These are phyloP conservation scores for Ictalurus punctatus DNA, from an alignment of 2,113 vertebrate genomes.

Conservation along the genomic window DNA sequence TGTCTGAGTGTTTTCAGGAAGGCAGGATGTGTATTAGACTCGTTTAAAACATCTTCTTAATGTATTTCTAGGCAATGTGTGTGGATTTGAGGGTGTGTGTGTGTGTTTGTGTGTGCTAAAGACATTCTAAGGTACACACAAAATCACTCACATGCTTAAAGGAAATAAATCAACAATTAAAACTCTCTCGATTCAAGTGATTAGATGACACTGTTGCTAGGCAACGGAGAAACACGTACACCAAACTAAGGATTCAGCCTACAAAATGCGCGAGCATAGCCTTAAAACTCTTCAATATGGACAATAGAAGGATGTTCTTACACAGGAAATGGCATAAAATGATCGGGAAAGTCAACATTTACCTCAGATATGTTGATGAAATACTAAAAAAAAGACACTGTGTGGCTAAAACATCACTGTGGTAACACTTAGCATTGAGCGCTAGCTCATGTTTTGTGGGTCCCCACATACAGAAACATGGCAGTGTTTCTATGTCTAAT, in stretches of 20 bases:
- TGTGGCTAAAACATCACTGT: neutral
- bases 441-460: neutral
- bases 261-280: too few relatives aligned
- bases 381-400: neutral
- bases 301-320: too few relatives aligned
- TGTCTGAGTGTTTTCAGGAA: slow-evolving; percentile 27
- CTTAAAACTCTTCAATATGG: too few relatives aligned
- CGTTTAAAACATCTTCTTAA: neutral
- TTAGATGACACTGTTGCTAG: neutral
- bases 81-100: neutral
- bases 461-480: neutral
- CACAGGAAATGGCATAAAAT: neutral
- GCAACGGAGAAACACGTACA: neutral
- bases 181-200: neutral
- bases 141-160: neutral
- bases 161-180: neutral
- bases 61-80: neutral
- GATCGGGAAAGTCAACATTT: neutral
- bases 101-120: neutral
- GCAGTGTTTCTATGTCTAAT: neutral
- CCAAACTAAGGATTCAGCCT: neutral
- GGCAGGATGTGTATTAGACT: slow-evolving; percentile 28
- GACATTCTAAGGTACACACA: neutral
- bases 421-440: neutral
- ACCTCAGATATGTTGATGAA: neutral